Evolutionary conservation across 2,113 vertebrate species (phyloP), one percentile per base, ranked within the genome.

Genomic region (Phocoena sinus): DNA sequence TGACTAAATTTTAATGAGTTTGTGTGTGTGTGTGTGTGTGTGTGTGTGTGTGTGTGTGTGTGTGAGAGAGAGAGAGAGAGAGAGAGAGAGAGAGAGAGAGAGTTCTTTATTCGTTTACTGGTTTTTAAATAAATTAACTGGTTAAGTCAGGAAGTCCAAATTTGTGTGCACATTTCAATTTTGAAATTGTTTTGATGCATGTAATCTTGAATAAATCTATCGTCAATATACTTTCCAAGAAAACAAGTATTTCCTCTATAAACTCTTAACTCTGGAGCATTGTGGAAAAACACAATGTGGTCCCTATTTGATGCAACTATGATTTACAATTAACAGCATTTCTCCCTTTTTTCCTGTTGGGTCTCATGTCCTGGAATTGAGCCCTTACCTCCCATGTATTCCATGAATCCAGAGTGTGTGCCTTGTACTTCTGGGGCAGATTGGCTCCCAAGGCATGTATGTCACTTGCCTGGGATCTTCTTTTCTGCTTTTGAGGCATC

Each of bases 371-470:
- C 63, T 70, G 71, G n/a, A 63, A 23, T 4, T 92, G 76, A 88
- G 77, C 5, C 0, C 96, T 98, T 77, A 98, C 98, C 98, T 98
- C 98, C 97, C 97, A 97, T 62, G 74, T 96, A 96, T 9, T 96
- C 98, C 97, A 95, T 5, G 8, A 33, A 1, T 8, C 11, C 14
- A 4, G 0, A 1, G 38, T 0, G 1, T 1, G 8, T 0, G 18
- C 92, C 70, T 81, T 71, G 50, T 0, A 0, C 28, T 41, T 33
- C 13, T 1, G 4, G 88, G 86, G 56, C 65, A 79, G 60, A 76
- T 62, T 36, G 62, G 4, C 33, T 74, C 1, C 3, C 17, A 11
- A 20, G 21, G 2, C 14, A 17, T 36, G 38, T 0, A 17, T 28
- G 8, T 41, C 65, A n/a, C 14, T 67, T 33, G 28, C n/a, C 36